Conservation (phyloP, 2,888 invertebrate genomes). For the Harpagoxenus sublaevis region DNA sequence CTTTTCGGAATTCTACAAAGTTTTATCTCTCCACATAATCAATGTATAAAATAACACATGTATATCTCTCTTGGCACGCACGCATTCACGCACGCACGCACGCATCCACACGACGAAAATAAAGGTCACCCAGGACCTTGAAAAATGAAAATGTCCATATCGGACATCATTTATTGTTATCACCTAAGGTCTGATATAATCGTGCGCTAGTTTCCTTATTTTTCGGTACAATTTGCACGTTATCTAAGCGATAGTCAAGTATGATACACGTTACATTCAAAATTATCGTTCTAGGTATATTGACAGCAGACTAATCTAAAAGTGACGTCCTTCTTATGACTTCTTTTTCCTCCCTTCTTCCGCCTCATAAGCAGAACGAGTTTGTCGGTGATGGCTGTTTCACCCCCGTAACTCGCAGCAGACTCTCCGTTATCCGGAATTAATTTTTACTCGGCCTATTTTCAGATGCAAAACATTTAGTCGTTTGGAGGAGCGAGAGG, state of each 20-base stretch:
- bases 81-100: constrained; percentile 21
- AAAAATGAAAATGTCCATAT: constrained; percentile 83
- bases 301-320: constrained; percentile 78
- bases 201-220: constrained; percentile 80
- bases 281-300: constrained; percentile 77
- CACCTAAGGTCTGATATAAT: constrained; percentile 83
- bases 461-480: not conserved
- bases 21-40: constrained; percentile 53
- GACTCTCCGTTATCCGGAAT: constrained; percentile 13
- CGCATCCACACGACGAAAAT: constrained; percentile 57
- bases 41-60: constrained; percentile 54
- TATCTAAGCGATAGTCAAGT: constrained; percentile 83
- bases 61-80: constrained; percentile 31
- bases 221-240: constrained; percentile 76
- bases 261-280: constrained; percentile 83
- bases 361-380: constrained; percentile 76
- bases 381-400: constrained; percentile 50
- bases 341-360: constrained; percentile 61
- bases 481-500: not conserved
- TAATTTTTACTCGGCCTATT: not conserved
- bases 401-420: not conserved
- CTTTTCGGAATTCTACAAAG: constrained; percentile 52
- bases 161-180: constrained; percentile 83
- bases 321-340: constrained; percentile 68
- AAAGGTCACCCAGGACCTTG: constrained; percentile 67